These are phyloP conservation scores for Paracanthobrama guichenoti DNA, from an alignment of 2,113 vertebrate genomes.

Conservation along the genomic window DNA sequence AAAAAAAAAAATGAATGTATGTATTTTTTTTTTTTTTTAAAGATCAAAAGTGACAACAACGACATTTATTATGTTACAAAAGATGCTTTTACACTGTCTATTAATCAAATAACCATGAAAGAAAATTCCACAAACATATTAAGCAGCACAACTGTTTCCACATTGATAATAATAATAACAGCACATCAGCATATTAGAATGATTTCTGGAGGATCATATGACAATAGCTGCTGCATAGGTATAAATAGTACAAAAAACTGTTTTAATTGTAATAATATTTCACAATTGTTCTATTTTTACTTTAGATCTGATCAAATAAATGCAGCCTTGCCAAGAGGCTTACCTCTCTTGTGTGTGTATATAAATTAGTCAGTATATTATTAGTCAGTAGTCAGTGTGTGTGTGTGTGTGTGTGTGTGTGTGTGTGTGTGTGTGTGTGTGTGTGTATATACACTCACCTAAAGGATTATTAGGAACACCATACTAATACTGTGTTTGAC, in stretches of 20 bases:
- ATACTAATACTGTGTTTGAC: too few species aligned
- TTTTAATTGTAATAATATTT: neutral
- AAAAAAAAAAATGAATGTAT: neutral
- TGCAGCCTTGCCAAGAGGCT: neutral
- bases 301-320: neutral
- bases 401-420: too few species aligned
- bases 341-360: neutral
- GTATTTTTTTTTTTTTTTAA: neutral
- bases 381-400: too few species aligned
- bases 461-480: too few species aligned
- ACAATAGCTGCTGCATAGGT: neutral
- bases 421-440: too few species aligned
- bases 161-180: neutral
- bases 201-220: neutral
- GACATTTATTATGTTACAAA: neutral
- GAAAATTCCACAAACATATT: neutral
- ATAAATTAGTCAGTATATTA: too few species aligned
- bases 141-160: neutral
- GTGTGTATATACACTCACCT: too few species aligned
- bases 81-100: neutral
- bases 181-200: neutral
- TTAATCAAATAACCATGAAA: neutral
- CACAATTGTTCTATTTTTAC: neutral
- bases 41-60: neutral
- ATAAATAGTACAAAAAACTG: neutral